Conservation (phyloP, 2,113 vertebrate genomes). For the Zosterops japonicus region DNA sequence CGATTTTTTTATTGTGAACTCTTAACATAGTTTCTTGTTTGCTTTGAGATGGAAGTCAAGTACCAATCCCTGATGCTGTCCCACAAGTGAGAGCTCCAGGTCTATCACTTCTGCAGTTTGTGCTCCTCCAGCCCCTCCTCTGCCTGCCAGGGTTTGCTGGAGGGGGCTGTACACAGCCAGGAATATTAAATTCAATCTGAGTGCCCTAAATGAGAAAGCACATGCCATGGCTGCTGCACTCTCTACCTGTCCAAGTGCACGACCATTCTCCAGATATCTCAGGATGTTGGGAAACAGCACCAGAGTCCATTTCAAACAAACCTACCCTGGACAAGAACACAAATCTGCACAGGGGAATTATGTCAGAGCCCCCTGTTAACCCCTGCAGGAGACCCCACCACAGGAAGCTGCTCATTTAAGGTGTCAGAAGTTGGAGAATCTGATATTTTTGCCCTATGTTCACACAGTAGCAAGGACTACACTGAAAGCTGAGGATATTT, state of each 20-base stretch:
- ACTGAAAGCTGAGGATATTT: background rate
- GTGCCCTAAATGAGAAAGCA: background rate
- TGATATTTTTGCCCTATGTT: background rate
- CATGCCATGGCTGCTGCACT: background rate
- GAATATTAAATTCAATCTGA: background rate
- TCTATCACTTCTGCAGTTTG: background rate
- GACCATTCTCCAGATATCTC: too few species aligned
- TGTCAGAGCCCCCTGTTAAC: background rate
- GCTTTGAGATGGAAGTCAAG: background rate
- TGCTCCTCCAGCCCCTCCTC: background rate
- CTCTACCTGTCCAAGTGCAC: background rate
- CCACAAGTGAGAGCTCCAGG: background rate
- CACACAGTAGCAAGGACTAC: background rate
- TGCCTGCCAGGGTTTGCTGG: background rate
- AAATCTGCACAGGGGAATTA: background rate
- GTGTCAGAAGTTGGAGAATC: background rate
- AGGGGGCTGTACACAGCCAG: background rate
- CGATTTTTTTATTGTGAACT: background rate
- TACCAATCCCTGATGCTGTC: background rate
- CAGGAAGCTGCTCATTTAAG: background rate
- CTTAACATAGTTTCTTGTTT: background rate
- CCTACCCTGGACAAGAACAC: background rate
- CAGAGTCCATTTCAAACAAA: background rate
- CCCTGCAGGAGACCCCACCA: background rate
- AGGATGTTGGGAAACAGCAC: background rate